Percentiles rank a stretch among this genome's conserved stretches.
Conservation (phyloP, 1,140 invertebrate genomes). For the Apis dorsata region DNA sequence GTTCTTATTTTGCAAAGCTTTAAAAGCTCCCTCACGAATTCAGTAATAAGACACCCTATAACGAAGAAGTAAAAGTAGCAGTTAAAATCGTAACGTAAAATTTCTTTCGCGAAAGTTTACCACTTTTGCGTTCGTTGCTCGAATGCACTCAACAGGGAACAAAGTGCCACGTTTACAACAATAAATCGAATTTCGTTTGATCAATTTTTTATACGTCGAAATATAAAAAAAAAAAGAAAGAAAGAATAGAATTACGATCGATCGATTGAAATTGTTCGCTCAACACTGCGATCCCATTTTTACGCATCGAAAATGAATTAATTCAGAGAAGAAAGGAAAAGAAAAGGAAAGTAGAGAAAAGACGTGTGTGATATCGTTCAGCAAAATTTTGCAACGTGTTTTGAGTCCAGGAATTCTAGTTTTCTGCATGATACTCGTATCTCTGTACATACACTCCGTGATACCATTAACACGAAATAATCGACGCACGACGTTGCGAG, state of each 20-base stretch:
- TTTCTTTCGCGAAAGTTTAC: constrained; percentile 42
- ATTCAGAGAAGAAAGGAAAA: too few relatives aligned
- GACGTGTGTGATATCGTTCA: too few relatives aligned
- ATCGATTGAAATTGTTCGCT: too few relatives aligned
- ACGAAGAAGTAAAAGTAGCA: constrained; percentile 50
- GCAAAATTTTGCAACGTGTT: neutral
- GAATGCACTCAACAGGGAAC: neutral
- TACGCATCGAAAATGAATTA: too few relatives aligned
- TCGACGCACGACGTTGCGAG: constrained; percentile 32
- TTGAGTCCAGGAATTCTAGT: neutral
- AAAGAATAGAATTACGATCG: neutral
- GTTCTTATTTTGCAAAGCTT: constrained; percentile 18
- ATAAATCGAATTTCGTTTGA: neutral
- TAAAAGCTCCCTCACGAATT: constrained; percentile 39
- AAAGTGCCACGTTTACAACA: neutral
- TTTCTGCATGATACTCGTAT: constrained; percentile 57
- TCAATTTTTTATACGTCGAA: too few relatives aligned
- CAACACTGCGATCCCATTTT: too few relatives aligned
- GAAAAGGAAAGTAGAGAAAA: neutral
- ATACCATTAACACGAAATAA: constrained; percentile 35
- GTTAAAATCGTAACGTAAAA: constrained; percentile 5
- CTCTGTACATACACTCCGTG: constrained; percentile 55
- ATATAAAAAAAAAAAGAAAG: neutral
- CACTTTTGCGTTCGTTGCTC: constrained; percentile 10
- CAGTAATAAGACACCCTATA: constrained; percentile 43